phyloP scores from a whole-genome alignment of 2,797 vertebrate species.

The Vireo griseus region DNA sequence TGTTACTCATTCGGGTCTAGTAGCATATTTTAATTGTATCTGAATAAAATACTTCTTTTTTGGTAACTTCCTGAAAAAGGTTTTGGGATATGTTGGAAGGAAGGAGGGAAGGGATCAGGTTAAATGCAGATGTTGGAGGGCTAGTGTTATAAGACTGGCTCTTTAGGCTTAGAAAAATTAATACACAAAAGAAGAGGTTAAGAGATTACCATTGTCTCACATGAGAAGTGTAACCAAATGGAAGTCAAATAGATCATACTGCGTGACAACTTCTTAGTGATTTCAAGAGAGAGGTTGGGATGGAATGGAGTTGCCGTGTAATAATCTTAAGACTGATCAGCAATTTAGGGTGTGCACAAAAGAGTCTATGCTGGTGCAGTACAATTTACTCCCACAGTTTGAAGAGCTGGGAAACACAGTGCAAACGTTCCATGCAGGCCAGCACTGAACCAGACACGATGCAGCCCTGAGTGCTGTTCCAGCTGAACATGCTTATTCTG shows the following conservation, averaged over 20 bases:
- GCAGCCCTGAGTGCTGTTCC: background rate
- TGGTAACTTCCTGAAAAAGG: background rate
- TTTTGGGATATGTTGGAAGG: background rate
- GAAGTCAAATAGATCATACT: background rate
- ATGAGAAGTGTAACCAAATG: background rate
- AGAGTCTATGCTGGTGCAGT: background rate
- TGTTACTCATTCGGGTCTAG: conserved; percentile 44
- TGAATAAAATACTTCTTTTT: background rate
- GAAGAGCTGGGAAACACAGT: background rate
- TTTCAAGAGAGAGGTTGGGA: background rate
- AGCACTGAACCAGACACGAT: background rate
- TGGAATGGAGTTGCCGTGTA: background rate
- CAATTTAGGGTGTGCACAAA: background rate
- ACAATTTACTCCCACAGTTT: background rate
- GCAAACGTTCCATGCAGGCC: background rate
- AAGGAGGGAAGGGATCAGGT: background rate
- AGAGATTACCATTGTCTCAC: background rate
- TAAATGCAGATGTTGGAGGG: background rate
- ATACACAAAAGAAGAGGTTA: background rate
- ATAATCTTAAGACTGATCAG: background rate
- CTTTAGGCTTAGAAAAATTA: background rate
- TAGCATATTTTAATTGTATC: conserved; percentile 18
- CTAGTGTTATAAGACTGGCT: background rate
- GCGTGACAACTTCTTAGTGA: background rate
- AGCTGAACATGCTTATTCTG: background rate